A percentile compares a stretch with the other conserved stretches of the same genome.
Conservation (phyloP, 2,888 invertebrate species). For the Agonum fuliginosum region DNA sequence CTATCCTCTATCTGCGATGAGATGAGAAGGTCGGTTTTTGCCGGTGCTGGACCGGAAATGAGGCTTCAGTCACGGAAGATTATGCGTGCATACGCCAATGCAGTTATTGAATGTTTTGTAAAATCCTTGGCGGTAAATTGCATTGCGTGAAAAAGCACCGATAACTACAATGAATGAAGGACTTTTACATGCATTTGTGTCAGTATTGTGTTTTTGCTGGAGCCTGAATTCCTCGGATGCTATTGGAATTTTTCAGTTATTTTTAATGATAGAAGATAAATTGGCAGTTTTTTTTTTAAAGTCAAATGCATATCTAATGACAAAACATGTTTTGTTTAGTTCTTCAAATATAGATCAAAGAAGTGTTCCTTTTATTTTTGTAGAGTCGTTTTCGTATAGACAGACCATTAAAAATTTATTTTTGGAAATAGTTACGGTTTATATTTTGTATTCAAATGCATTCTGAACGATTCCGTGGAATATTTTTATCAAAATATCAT, state of each 20-base stretch:
- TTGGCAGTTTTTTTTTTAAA: slow-evolving; percentile 3
- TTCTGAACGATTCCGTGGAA: background rate
- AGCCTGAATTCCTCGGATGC: background rate
- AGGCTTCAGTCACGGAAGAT: slow-evolving; percentile 12
- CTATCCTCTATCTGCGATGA: background rate
- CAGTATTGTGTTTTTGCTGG: background rate
- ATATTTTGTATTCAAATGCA: slow-evolving; percentile 12
- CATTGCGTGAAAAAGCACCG: slow-evolving; percentile 1
- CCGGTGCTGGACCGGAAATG: slow-evolving; percentile 20
- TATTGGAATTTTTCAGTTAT: background rate
- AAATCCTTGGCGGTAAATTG: slow-evolving; percentile 11
- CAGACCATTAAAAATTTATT: slow-evolving; percentile 23
- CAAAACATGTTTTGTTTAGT: slow-evolving; percentile 29
- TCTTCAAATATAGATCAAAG: slow-evolving; percentile 38
- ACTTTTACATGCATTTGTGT: slow-evolving; percentile 11
- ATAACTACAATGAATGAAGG: slow-evolving; percentile 8
- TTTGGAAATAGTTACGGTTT: slow-evolving; percentile 31
- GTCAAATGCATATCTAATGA: slow-evolving; percentile 20
- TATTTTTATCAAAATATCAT: slow-evolving; percentile 16
- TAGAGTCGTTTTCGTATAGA: slow-evolving; percentile 8
- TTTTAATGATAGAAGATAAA: background rate
- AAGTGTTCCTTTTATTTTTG: slow-evolving; percentile 19
- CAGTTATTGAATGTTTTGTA: slow-evolving; percentile 24
- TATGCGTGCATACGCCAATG: background rate
- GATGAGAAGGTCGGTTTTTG: slow-evolving; percentile 9